Conservation (phyloP, 1,140 invertebrate species). For the Ruditapes philippinarum region DNA sequence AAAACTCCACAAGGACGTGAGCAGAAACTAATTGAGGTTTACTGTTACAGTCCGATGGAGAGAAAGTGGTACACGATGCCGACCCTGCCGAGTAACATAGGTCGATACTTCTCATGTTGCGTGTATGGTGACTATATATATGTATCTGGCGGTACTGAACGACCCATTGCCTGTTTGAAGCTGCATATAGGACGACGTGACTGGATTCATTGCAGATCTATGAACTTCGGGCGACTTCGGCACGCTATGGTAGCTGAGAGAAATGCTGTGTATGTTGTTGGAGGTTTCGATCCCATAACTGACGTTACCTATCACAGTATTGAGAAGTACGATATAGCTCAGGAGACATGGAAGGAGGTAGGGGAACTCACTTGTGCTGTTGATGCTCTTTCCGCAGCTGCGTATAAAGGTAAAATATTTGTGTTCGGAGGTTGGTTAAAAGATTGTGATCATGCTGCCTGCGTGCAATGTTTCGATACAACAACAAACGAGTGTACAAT, state of each 20-base stretch:
- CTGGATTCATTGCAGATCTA: conserved; percentile 74
- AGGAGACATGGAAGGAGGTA: conserved; percentile 74
- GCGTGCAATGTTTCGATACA: conserved; percentile 77
- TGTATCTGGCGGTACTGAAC: conserved; percentile 75
- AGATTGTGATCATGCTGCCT: conserved; percentile 73
- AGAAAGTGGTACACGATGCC: conserved; percentile 74
- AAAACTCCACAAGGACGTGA: conserved; percentile 77
- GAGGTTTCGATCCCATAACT: conserved; percentile 76
- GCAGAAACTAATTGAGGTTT: conserved; percentile 73
- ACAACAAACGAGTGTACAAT: conserved; percentile 68
- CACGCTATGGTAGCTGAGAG: conserved; percentile 77
- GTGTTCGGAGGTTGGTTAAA: conserved; percentile 78
- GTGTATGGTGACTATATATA: conserved; percentile 79
- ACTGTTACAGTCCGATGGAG: conserved; percentile 74
- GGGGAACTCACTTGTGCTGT: conserved; percentile 72
- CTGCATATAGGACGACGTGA: conserved; percentile 64
- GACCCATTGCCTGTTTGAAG: conserved; percentile 71
- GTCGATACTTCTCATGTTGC: conserved; percentile 77
- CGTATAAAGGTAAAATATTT: conserved; percentile 73
- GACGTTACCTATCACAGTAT: conserved; percentile 65
- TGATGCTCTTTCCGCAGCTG: conserved; percentile 75
- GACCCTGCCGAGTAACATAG: conserved; percentile 74
- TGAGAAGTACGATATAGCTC: conserved; percentile 73
- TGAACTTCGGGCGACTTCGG: conserved; percentile 74
- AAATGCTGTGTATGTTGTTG: conserved; percentile 75